Evolutionary conservation across 1,140 invertebrate species (phyloP), one percentile per base, ranked within the genome.

Genomic region (Pseudomyrmex concolor): DNA sequence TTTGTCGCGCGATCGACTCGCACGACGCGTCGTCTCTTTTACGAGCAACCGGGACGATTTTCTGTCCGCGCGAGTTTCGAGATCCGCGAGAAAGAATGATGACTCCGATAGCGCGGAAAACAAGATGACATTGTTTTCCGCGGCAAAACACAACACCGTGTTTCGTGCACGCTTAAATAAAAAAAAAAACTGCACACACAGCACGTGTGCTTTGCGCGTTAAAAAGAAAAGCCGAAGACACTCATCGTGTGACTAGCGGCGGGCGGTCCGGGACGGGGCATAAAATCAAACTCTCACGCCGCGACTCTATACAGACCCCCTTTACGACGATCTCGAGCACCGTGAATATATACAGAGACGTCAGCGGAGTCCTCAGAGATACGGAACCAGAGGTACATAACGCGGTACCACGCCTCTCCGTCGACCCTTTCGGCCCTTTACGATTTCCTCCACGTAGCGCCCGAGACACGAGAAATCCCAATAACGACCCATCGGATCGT

Each of bases 1-100:
- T 90, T 85, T 90, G 87, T 85, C 89, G 76, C 77, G 71, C 60
- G 62, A 74, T 86, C 84, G 86, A 90, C 88, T 88, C 60, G 25
- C 25, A 25, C 25, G 25, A 25, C 78, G 73, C 67, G 77, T 81
- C 70, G 81, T 60, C 64, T 78, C 78, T 86, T 78, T 90, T 90
- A 89, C 86, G 88, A 89, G 71, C 72, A 45, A n/a, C 76, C 34
- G 68, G 59, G 72, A 7, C 34, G 34, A 34, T 34, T 34, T 34
- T 34, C 34, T 34, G 34, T 34, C 34, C 34, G 34, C 60, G 0
- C 45, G 25, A 34, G 55, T 55, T 78, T 25, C 12, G 54, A 57
- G 12, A 78, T 70, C 54, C 43, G 64, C 51, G 66, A 70, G 19
- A 59, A 25, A 70, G 19, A 70, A 25, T 68, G 15, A 70, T 48